Percentiles rank a stretch among this genome's conserved stretches.
These are phyloP conservation scores for Hippopotamyrus pictus DNA, from an alignment of 2,797 vertebrate genomes.

Conservation along the genomic window DNA sequence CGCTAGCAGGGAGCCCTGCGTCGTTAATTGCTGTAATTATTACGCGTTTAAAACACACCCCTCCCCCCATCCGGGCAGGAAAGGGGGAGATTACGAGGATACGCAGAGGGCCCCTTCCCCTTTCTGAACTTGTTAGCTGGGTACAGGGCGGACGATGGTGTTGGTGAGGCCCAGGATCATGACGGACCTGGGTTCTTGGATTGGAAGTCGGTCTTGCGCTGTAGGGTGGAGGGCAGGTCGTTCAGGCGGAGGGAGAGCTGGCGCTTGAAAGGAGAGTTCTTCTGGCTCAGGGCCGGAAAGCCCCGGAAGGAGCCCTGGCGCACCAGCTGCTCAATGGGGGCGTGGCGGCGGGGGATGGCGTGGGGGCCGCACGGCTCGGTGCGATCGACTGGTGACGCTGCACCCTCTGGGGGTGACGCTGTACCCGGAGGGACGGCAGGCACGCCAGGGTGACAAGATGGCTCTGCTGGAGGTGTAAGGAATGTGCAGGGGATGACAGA, in stretches of 20 bases:
- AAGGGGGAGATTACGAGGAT: neutral
- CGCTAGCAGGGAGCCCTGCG: neutral
- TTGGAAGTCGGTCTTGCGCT: conserved; percentile 80
- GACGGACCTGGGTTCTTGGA: conserved; percentile 68
- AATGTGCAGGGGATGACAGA: neutral
- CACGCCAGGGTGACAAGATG: conserved; percentile 35
- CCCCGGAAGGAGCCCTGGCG: conserved; percentile 87
- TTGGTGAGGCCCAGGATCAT: neutral
- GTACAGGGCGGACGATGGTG: neutral
- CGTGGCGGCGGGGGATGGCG: conserved; percentile 83
- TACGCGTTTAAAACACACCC: neutral
- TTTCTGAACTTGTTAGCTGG: neutral
- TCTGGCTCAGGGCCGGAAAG: conserved; percentile 83
- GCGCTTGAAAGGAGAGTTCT: conserved; percentile 87
- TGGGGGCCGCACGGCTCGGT: conserved; percentile 70
- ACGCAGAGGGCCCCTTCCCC: neutral
- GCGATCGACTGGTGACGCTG: conserved; percentile 71
- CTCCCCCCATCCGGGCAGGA: neutral
- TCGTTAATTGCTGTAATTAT: conserved; percentile 8
- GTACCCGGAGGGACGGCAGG: conserved; percentile 61
- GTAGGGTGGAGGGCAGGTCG: conserved; percentile 83
- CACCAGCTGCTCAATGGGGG: conserved; percentile 87
- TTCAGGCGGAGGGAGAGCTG: conserved; percentile 87
- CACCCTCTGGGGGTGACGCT: conserved; percentile 73
- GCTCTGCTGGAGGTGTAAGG: conserved; percentile 45